Conservation (phyloP, 2,797 vertebrate genomes). For the Pelodytes ibericus region DNA sequence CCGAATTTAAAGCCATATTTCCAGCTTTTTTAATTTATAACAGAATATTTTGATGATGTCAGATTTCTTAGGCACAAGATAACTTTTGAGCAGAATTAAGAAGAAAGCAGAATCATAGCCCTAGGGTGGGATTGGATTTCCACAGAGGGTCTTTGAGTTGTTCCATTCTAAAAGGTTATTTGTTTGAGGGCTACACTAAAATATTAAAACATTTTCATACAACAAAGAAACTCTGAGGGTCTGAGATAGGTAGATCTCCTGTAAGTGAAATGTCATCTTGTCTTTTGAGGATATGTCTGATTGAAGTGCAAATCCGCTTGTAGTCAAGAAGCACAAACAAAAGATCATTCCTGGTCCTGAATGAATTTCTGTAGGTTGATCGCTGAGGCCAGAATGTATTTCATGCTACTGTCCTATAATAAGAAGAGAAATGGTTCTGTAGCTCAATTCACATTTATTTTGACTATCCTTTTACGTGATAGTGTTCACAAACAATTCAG, state of each 20-base stretch:
- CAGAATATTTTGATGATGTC: neutral
- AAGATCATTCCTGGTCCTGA: conserved; percentile 16
- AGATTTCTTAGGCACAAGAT: neutral
- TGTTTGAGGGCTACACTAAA: conserved; percentile 37
- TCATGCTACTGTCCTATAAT: neutral
- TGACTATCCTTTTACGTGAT: neutral
- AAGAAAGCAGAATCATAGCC: neutral
- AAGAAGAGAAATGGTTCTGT: neutral
- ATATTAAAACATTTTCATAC: conserved; percentile 40
- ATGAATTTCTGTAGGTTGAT: conserved; percentile 18
- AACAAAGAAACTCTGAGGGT: conserved; percentile 33
- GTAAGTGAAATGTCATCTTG: conserved; percentile 47
- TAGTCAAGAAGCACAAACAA: conserved; percentile 37
- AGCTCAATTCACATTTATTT: conserved; percentile 3
- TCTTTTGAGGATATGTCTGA: conserved; percentile 43
- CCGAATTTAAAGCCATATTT: too few relatives aligned
- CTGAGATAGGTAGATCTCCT: conserved; percentile 24
- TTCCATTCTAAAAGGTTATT: conserved; percentile 44
- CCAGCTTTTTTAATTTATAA: too few relatives aligned
- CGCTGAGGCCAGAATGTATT: conserved; percentile 5
- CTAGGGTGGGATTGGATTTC: neutral
- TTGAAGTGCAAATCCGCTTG: conserved; percentile 50
- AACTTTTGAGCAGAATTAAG: conserved; percentile 1
- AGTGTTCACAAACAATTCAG: too few relatives aligned
- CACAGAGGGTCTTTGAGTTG: conserved; percentile 20